Percentiles rank a stretch among this genome's conserved stretches.
Conservation (phyloP, 1,140 invertebrate genomes). For the Zaprionus inermis region DNA sequence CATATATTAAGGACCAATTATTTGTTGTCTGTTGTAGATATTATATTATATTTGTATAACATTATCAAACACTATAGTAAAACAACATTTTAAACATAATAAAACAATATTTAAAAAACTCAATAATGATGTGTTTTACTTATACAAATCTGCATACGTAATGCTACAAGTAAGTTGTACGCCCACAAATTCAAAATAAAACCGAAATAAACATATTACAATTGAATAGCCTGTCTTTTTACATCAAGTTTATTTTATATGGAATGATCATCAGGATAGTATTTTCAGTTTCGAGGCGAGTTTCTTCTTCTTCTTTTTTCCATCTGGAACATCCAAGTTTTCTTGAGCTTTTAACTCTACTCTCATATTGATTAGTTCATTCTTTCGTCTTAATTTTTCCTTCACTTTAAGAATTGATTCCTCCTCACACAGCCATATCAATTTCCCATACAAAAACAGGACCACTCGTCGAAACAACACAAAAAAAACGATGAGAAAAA, state of each 20-base stretch:
- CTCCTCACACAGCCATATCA: too few relatives aligned
- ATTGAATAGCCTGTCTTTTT: too few relatives aligned
- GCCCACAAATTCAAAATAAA: too few relatives aligned
- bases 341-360: background rate
- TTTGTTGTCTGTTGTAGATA: constrained; percentile 5
- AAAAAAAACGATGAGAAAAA: background rate
- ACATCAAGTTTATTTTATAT: too few relatives aligned
- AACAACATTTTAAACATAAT: background rate
- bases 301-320: background rate
- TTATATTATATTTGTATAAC: constrained; percentile 9
- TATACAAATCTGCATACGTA: background rate
- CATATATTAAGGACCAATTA: constrained; percentile 1
- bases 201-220: too few relatives aligned
- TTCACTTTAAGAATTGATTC: background rate
- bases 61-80: constrained; percentile 1
- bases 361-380: background rate
- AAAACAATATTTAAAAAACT: background rate
- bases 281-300: too few relatives aligned
- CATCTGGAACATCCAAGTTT: background rate
- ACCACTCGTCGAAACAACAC: too few relatives aligned
- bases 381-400: background rate
- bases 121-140: background rate
- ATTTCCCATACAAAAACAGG: too few relatives aligned
- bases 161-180: too few relatives aligned
- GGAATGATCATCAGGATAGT: too few relatives aligned